Conservation (phyloP, 1,140 invertebrate genomes). For the Pectinophora gossypiella region DNA sequence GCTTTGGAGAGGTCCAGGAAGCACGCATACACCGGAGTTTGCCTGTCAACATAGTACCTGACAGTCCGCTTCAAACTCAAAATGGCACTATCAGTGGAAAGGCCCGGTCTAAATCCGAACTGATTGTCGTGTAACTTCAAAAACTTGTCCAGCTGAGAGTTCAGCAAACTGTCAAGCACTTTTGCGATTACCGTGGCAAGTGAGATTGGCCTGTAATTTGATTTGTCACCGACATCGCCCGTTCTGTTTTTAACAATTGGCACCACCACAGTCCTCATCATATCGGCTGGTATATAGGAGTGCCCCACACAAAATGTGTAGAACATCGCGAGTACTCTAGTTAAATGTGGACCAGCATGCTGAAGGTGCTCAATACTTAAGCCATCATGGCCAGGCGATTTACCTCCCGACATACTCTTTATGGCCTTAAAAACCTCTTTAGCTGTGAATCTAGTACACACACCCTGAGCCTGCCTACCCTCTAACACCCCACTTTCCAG, state of each 20-base stretch:
- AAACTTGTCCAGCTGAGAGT: background rate
- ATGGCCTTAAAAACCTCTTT: background rate
- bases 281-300: background rate
- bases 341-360: background rate
- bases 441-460: background rate
- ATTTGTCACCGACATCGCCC: background rate
- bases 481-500: background rate
- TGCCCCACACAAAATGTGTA: constrained; percentile 1
- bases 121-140: too few relatives aligned
- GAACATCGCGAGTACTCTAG: too few relatives aligned
- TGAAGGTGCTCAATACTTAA: constrained; percentile 3
- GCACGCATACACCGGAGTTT: too few relatives aligned
- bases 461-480: background rate
- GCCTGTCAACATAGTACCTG: too few relatives aligned
- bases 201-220: background rate
- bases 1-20: too few relatives aligned
- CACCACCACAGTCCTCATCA: constrained; percentile 2
- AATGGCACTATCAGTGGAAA: too few relatives aligned
- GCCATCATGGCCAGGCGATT: too few relatives aligned
- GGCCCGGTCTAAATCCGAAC: too few relatives aligned
- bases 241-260: background rate
- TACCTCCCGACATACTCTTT: background rate
- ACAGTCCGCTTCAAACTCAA: too few relatives aligned
- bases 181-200: background rate
- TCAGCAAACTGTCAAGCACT: background rate